phyloP scores from a whole-genome alignment of 2,888 invertebrate genomes.

The Zhuqinia jingwanae region DNA sequence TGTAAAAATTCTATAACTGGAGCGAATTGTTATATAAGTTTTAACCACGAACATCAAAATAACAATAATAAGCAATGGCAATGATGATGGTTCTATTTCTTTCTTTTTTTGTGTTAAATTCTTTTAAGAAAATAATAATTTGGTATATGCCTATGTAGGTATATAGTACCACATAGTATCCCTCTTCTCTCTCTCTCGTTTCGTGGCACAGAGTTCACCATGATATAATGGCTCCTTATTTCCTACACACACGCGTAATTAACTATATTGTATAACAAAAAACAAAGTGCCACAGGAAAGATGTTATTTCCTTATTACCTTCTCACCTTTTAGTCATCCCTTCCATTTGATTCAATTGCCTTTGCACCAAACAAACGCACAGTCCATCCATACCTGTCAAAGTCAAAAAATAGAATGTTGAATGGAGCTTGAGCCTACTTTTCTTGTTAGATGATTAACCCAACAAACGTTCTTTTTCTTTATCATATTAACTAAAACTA shows the following conservation, averaged over 20 bases:
- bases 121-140: too few species aligned
- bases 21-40: slow-evolving; percentile 8
- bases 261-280: too few species aligned
- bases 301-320: neutral
- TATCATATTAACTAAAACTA: too few species aligned
- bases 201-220: neutral
- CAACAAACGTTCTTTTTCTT: too few species aligned
- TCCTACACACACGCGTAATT: neutral
- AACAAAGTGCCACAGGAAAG: neutral
- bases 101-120: too few species aligned
- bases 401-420: neutral
- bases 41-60: neutral
- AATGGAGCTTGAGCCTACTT: neutral
- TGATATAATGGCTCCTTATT: neutral
- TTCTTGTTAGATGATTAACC: neutral
- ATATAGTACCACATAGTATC: too few species aligned
- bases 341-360: too few species aligned
- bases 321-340: neutral
- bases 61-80: slow-evolving; percentile 9
- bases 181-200: too few species aligned
- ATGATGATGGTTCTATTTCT: too few species aligned
- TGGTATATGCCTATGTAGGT: too few species aligned
- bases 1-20: too few species aligned
- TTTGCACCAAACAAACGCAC: too few species aligned
- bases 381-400: neutral